Evolutionary conservation across 2,797 vertebrate species (phyloP), one percentile per base, ranked within the genome.

Genomic region (Agapornis canus): DNA sequence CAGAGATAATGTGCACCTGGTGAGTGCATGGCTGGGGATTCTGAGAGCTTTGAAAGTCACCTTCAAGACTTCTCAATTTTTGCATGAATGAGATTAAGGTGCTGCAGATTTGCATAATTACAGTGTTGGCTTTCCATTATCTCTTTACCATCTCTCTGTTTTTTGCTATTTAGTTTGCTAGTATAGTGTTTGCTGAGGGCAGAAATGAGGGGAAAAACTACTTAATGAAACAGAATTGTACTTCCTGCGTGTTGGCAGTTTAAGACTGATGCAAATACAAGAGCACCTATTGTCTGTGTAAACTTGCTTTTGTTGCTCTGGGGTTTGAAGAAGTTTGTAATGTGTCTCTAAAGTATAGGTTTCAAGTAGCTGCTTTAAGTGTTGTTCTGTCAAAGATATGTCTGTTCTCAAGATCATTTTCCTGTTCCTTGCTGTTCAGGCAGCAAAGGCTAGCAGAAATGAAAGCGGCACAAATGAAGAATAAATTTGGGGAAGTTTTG

Each of bases 361-460:
- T 81, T 86, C 48, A 91, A 2, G 15, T 22, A 61, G 17, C 13
- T 78, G 27, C 29, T 81, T 61, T 42, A 66, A 39, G 22, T n/a
- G 16, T 11, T 83, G 8, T 70, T 71, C 29, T 91, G 42, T 82
- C 42, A 68, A 68, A 71, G 93, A 16, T 37, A 3, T 8, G 20
- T 60, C 17, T 86, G 0, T 73, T 79, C 16, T 90, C 56, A 89
- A 78, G 20, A 35, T 40, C 13, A 92, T 23, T 92, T 82, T 94
- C 52, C 21, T 2, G 3, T 83, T 69, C 11, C 25, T 66, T 70
- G 11, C 23, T 85, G 2, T 79, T 85, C 96, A 99, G 99, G 94
- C 99, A 99, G 90, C 98, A 99, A 86, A 98, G 99, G 65, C 96
- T 99, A 56, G 98, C 99, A 1, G 99, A 99, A 97, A 99, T 99